Evolutionary conservation across 2,797 vertebrate genomes (phyloP).

Genomic region (Hephaestus fuliginosus): DNA sequence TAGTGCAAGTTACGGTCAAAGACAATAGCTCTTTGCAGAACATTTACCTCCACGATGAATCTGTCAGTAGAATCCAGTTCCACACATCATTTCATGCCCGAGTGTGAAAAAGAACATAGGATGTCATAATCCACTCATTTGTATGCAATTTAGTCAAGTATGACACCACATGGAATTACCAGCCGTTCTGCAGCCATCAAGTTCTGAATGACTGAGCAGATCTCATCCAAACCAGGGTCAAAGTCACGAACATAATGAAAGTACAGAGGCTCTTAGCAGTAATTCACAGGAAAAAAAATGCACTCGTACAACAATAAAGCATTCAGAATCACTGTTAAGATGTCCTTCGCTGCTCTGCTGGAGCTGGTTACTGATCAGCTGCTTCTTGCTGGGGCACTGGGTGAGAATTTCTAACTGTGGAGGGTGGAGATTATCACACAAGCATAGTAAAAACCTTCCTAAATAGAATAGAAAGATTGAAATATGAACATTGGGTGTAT

Average conservation of each 20-base stretch:
- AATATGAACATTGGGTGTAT: not conserved
- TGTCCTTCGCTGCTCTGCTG: not conserved
- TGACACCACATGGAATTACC: not conserved
- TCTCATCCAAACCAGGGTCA: slow-evolving; percentile 15
- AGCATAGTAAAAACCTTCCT: not conserved
- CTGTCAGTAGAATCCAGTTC: not conserved
- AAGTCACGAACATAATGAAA: not conserved
- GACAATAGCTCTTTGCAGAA: slow-evolving; percentile 1
- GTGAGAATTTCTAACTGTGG: not conserved
- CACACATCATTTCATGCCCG: not conserved
- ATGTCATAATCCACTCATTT: slow-evolving; percentile 1
- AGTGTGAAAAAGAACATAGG: slow-evolving; percentile 2
- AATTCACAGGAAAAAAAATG: not conserved
- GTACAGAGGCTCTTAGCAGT: not conserved
- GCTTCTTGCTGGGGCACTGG: not conserved
- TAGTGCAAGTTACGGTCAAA: not conserved
- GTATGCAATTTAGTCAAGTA: slow-evolving; percentile 16
- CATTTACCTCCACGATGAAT: not conserved
- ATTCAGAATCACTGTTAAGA: not conserved
- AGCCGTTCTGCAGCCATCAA: not conserved
- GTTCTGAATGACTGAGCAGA: slow-evolving; percentile 9
- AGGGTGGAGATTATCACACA: not conserved
- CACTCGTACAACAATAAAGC: not conserved
- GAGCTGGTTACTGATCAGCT: not conserved
- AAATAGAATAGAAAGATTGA: not conserved